Percentiles rank a stretch among this genome's conserved stretches.
Conservation (phyloP, 2,113 vertebrate genomes). For the Tylochromis polylepis region DNA sequence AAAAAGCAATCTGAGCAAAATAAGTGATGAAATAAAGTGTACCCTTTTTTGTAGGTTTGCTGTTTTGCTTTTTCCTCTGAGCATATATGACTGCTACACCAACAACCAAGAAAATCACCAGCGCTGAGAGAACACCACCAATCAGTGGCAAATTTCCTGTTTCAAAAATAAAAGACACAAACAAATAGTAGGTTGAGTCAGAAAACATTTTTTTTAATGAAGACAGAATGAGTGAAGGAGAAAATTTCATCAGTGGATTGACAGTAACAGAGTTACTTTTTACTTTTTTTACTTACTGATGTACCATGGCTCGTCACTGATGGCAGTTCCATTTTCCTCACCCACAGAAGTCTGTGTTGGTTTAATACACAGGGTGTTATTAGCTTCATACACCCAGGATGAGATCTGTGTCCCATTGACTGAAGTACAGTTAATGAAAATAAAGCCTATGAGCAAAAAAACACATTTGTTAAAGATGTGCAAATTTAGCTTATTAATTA, state of each 20-base stretch:
- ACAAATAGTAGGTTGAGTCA: neutral
- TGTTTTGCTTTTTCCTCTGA: constrained; percentile 11
- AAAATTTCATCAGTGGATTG: neutral
- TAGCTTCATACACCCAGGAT: no score
- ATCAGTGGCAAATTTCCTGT: rapidly evolving
- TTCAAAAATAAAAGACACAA: neutral
- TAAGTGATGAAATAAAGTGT: neutral
- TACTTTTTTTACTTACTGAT: constrained; percentile 47
- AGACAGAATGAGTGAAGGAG: neutral
- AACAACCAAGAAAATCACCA: no score
- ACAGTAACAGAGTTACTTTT: neutral
- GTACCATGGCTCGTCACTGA: neutral
- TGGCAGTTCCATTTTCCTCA: neutral
- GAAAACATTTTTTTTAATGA: neutral
- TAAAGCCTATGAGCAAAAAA: constrained; percentile 15
- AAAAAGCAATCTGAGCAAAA: no score
- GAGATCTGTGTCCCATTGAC: no score
- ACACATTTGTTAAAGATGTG: rapidly evolving
- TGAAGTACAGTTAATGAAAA: neutral
- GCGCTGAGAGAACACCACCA: no score
- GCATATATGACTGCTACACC: neutral
- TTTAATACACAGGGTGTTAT: neutral
- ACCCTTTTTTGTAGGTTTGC: neutral
- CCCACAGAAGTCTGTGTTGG: neutral
- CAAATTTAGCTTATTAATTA: neutral